Evolutionary conservation across 2,113 vertebrate genomes (phyloP).

Genomic region (Chrysemys picta): DNA sequence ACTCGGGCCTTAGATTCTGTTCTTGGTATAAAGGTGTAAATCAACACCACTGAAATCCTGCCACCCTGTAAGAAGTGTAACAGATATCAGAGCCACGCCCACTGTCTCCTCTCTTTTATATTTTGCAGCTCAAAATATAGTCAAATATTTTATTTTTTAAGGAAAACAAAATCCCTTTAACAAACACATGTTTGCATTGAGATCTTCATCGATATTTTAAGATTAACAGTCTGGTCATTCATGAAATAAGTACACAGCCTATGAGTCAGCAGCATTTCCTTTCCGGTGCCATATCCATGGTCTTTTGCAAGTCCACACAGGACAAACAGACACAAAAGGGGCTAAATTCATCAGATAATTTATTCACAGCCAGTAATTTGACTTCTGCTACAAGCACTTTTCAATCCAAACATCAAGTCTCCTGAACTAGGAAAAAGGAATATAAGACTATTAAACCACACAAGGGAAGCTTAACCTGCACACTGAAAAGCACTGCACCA

Average conservation of each 20-base stretch:
- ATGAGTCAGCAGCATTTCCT: background rate
- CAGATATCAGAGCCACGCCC: background rate
- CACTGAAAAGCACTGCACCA: background rate
- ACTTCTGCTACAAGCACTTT: background rate
- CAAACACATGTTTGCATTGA: background rate
- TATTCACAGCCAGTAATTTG: background rate
- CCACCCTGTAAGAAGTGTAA: background rate
- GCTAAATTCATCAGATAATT: background rate
- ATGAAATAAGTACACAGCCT: background rate
- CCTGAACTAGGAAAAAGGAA: background rate
- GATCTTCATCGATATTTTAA: background rate
- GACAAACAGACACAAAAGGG: background rate
- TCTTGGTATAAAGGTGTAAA: background rate
- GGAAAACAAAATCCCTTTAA: background rate
- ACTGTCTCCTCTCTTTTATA: background rate
- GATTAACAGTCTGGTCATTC: background rate
- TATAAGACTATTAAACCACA: background rate
- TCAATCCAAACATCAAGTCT: background rate
- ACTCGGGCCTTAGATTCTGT: background rate
- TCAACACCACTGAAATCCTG: background rate
- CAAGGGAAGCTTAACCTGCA: background rate
- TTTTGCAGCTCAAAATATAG: background rate
- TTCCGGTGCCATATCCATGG: background rate
- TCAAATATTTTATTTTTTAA: background rate
- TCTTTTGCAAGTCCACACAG: background rate